These are phyloP conservation scores for Luidia sarsii DNA, from an alignment of 53 echinoderm and acorn worm species.

Conservation along the genomic window DNA sequence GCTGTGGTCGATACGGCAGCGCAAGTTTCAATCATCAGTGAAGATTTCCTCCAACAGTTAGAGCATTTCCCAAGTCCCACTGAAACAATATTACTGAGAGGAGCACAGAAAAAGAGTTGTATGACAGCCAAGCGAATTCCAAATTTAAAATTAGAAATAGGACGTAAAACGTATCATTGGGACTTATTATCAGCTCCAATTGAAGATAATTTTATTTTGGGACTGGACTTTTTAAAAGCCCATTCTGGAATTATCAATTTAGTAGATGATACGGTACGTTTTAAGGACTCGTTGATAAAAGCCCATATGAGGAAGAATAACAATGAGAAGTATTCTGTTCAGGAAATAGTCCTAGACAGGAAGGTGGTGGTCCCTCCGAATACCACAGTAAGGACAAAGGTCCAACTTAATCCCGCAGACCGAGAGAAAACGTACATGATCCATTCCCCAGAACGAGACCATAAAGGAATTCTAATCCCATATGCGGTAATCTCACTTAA, in stretches of 20 bases:
- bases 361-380: conserved; percentile 10
- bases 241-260: not conserved
- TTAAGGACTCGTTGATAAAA: not conserved
- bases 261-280: not conserved
- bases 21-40: not conserved
- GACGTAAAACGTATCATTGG: not conserved
- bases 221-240: conserved; percentile 3
- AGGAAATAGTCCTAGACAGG: not conserved
- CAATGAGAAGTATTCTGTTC: not conserved
- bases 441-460: not conserved
- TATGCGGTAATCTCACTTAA: not conserved
- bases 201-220: not conserved
- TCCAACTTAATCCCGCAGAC: not conserved
- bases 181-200: not conserved
- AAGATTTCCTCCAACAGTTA: not conserved
- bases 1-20: not conserved
- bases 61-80: not conserved
- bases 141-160: not conserved
- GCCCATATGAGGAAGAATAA: conserved; percentile 14
- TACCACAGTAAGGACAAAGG: not conserved
- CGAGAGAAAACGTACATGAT: not conserved
- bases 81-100: not conserved
- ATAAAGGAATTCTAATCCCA: conserved; percentile 1
- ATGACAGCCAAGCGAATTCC: not conserved
- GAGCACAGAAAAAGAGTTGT: not conserved